Percentiles rank a stretch among this genome's conserved stretches.
Conservation (phyloP, 2,113 vertebrate species). For the Zosterops hypoxanthus region DNA sequence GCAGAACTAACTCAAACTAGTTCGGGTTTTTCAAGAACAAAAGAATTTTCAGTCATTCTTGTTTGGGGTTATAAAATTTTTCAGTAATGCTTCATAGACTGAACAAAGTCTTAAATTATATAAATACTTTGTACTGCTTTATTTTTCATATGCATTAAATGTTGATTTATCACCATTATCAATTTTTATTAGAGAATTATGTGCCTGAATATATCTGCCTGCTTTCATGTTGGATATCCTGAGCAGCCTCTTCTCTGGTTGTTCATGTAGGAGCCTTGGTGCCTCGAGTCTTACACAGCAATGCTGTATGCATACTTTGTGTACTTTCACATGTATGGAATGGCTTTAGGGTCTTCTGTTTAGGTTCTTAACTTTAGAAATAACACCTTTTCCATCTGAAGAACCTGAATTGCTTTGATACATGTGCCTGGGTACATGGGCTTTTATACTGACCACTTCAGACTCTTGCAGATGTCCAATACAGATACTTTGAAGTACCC, state of each 20-base stretch:
- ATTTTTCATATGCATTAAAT: background rate
- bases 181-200: background rate
- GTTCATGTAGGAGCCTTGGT: background rate
- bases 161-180: background rate
- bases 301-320: background rate
- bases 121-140: background rate
- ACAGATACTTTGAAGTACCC: background rate
- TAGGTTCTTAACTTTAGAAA: background rate
- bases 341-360: background rate
- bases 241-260: background rate
- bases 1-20: background rate
- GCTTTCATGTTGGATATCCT: background rate
- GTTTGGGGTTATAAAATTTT: background rate
- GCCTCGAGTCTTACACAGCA: background rate
- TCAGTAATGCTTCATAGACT: background rate
- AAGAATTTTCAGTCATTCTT: background rate
- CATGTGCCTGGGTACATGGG: fast-evolving
- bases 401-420: background rate
- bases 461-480: background rate
- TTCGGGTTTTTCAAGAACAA: background rate
- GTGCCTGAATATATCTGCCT: background rate
- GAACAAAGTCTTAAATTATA: background rate
- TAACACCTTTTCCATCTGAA: background rate
- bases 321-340: background rate
- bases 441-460: background rate